Base-by-base conservation (phyloP, 2,888 invertebrate genomes). In the Andrena bucephala region DNA sequence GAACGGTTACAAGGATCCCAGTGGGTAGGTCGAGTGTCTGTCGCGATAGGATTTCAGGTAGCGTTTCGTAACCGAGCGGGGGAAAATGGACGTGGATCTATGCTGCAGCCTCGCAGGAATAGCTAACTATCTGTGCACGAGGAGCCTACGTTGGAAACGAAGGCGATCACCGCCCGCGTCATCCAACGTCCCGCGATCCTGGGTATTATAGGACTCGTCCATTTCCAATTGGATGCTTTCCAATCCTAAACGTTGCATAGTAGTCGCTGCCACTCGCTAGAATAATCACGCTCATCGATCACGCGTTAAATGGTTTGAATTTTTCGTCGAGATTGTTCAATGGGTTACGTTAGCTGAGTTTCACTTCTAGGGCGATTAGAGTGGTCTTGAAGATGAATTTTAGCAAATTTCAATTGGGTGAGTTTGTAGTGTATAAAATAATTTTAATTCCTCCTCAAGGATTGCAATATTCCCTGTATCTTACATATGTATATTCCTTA, bases 71-170 rank as follows among this genome's bases (percentile, higher is more conserved):
- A 67, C 60, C 54, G 20, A n/a, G 2, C 0, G 33, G 24, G 48
- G 24, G n/a, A 68, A 59, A 73, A 91, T 90, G 87, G 81, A 88
- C 60, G 24, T 77, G 59, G 82, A 85, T 76, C 86, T 84, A 69
- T 87, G 90, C 83, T 90, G 86, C 81, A 84, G 87, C 66, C 86
- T 92, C 77, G 80, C 78, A 36, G 86, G 87, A 54, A 86, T 91
- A 68, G 83, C 90, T 72, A 90, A 90, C 86, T 91, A 89, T 77
- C 77, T 90, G 65, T 88, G 87, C 84, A 87, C 88, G 68, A 90
- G 83, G 77, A 90, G 88, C 70, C 85, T 90, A 72, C 87, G 78
- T 59, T 85, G 87, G 74, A 88, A 85, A 74, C 84, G 81, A 72
- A 87, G 82, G 42, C 81, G 80, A 69, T 69, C 83, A 77, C 31